These are phyloP conservation scores for Serilophus lunatus DNA, from an alignment of 2,113 vertebrate species.

Conservation along the genomic window DNA sequence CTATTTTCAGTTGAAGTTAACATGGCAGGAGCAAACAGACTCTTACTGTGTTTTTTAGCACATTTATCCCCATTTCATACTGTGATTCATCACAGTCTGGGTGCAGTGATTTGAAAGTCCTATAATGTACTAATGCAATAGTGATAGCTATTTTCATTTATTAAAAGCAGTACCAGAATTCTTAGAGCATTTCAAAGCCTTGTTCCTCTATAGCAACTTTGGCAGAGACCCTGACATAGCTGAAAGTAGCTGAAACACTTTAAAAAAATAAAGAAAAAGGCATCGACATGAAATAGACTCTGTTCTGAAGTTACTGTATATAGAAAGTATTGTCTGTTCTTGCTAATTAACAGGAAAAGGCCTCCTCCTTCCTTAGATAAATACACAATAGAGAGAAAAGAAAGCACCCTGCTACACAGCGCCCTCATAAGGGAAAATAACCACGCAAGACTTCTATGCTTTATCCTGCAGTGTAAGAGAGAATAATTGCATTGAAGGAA, in stretches of 20 bases:
- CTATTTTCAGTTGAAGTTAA: constrained; percentile 9
- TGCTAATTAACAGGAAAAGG: constrained; percentile 7
- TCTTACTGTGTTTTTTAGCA: constrained; percentile 29
- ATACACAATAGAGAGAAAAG: background rate
- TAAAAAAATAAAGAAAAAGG: too few relatives aligned
- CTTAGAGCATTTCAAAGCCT: constrained; percentile 42
- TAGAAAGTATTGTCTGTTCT: constrained; percentile 19
- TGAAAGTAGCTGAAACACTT: constrained; percentile 12
- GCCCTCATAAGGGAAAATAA: background rate
- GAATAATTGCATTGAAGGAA: background rate
- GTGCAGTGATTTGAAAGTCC: constrained; percentile 36
- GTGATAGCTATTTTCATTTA: constrained; percentile 57
- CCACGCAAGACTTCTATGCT: background rate
- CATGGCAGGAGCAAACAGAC: constrained; percentile 25
- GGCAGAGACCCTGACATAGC: constrained; percentile 12
- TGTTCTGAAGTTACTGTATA: background rate
- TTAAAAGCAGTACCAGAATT: constrained; percentile 39
- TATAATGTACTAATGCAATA: constrained; percentile 29
- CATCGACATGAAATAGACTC: background rate
- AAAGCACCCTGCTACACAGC: background rate
- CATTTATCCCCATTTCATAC: constrained; percentile 24
- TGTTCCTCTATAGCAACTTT: constrained; percentile 26
- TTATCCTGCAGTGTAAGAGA: background rate
- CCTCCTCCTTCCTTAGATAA: background rate
- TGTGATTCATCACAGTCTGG: constrained; percentile 40